Evolutionary conservation across 2,797 vertebrate species (phyloP), one percentile per base, ranked within the genome.

Genomic region (Chelidonichthys spinosus): DNA sequence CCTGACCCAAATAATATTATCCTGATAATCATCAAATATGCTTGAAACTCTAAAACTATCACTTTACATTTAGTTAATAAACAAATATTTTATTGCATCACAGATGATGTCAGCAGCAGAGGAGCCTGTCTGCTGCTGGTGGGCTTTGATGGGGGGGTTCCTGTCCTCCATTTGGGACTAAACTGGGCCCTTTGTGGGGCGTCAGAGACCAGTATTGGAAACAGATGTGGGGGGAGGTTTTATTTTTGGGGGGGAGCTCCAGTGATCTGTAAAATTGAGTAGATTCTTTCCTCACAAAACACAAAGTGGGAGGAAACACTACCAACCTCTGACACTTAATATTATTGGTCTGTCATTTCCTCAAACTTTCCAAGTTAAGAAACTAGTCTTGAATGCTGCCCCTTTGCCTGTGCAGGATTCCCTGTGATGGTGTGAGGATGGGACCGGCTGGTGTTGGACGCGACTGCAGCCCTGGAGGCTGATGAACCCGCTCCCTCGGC

Each of bases 381-480:
- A 17, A 46, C 6, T 6, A 17, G 18, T 50, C 18, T 18, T 18
- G 17, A 50, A 50, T 50, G 1, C 18, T 56, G 11, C 13, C 49
- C 13, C 14, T 9, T 53, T 59, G 1, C 52, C 9, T 69, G 0
- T 80, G 53, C 63, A 95, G 93, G 86, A 46, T 46, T 74, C 79
- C 25, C 6, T 3, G 60, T 79, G 56, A 85, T 84, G 69, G 77
- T 63, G 69, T 89, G 70, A 95, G 81, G 88, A 94, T 94, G 92
- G 89, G 66, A 81, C 83, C 13, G 10, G 52, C 82, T 53, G 75
- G 69, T 42, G 74, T 33, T 58, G 79, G 76, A 47, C 69, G 83
- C 63, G 86, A 84, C 87, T 73, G 82, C 86, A 87, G 94, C 91
- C 92, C 90, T 61, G 91, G 91, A 88, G 95, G 95, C 94, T 95